Base-by-base conservation (phyloP, 2,797 vertebrate genomes). In the Luscinia megarhynchos region DNA sequence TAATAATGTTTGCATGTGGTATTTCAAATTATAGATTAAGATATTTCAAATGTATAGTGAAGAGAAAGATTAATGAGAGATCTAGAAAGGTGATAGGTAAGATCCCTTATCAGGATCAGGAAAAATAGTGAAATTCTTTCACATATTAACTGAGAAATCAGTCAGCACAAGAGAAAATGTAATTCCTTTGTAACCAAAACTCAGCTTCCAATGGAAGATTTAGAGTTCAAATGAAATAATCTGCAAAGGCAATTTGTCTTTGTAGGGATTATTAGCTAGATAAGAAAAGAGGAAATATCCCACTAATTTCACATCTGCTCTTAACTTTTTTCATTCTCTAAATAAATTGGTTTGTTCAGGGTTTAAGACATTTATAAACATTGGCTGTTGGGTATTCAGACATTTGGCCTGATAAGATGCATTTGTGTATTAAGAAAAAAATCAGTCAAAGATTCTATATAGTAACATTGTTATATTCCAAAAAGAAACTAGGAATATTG, bases 151-250 rank as follows among this genome's bases (percentile, higher is more conserved):
- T 59, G 53, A 79, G 30, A 75, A 90, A 90, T 84, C 22, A 76
- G 51, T 78, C 66, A 61, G 21, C 32, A 77, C 11, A 58, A 69
- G 22, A 82, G 34, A 73, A 92, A 91, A 68, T 23, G 8, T 55
- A 69, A 92, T 72, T 75, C 15, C 23, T 93, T 78, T 89, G 43
- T 68, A 95, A 72, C 8, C 32, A 86, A 67, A 91, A 72, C n/a
- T 61, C 54, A 62, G 30, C 15, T 86, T 87, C 45, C 29, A 61
- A 17, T 53, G 59, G n/a, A 88, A 90, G 14, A 2, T 81, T 86
- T 91, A 51, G 45, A 86, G 27, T 22, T 30, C 54, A 86, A 69
- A 91, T 76, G 90, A 93, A 91, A 92, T 55, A 72, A 82, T 70
- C 34, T n/a, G 12, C 29, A 73, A 86, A 79, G 27, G 36, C 45